Evolutionary conservation across 1,140 invertebrate species (phyloP).

Genomic region (Hycleus cichorii): DNA sequence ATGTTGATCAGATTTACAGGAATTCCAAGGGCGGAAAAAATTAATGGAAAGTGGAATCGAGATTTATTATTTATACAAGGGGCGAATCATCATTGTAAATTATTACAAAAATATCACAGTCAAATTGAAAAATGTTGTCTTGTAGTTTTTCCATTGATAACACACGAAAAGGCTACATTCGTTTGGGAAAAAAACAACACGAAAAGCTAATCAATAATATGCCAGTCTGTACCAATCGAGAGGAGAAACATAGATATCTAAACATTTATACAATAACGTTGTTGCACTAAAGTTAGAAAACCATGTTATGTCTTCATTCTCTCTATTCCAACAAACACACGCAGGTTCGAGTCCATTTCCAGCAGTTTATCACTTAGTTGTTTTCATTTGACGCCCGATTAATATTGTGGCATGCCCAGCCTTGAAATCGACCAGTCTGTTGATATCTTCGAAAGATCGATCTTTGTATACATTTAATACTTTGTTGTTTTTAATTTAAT

Average conservation of each 20-base stretch:
- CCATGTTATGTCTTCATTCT: conserved; percentile 36
- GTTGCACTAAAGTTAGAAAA: conserved; percentile 23
- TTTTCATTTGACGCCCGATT: conserved; percentile 41
- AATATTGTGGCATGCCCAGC: conserved; percentile 40
- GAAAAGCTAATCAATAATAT: conserved; percentile 12
- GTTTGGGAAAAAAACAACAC: neutral
- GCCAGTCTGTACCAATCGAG: conserved; percentile 23
- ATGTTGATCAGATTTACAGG: conserved; percentile 2
- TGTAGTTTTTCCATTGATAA: too few relatives aligned
- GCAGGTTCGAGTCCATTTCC: conserved; percentile 36
- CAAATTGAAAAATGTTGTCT: too few relatives aligned
- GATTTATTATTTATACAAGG: too few relatives aligned
- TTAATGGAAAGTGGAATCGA: too few relatives aligned
- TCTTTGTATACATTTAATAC: neutral
- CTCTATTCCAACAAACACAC: conserved; percentile 29
- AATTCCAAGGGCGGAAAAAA: neutral
- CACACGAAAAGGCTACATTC: neutral
- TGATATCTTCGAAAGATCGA: conserved; percentile 13
- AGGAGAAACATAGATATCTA: conserved; percentile 2
- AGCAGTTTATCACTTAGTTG: conserved; percentile 41
- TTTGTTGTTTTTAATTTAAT: too few relatives aligned
- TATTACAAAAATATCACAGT: too few relatives aligned
- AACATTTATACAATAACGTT: conserved; percentile 5
- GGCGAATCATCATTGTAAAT: too few relatives aligned
- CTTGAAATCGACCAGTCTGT: conserved; percentile 28